Evolutionary conservation across 1,140 invertebrate species (phyloP), one percentile per base, ranked within the genome.

Genomic region (Panulirus ornatus): DNA sequence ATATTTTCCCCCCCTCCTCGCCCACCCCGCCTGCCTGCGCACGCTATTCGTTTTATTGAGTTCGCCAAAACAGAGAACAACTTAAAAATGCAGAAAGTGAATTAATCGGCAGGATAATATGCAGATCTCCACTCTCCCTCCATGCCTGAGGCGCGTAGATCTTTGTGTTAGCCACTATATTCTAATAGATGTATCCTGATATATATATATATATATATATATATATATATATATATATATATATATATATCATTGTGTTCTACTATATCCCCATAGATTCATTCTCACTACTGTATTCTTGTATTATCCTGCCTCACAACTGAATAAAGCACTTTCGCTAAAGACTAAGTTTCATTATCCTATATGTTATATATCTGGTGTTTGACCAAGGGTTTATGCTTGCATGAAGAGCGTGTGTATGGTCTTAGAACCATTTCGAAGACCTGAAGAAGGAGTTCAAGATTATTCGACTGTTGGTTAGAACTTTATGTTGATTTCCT

Each of bases 251-350:
- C 51, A 58, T n/a, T n/a, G n/a, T n/a, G n/a, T n/a, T n/a, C n/a
- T n/a, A n/a, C n/a, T n/a, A 19, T 58, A 58, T 58, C 16, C 51
- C n/a, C n/a, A 19, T 22, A 16, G 51, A 58, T 58, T 58, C 16
- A 19, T 19, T 19, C 1, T 54, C 51, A 19, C 2, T 3, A 58
- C 0, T 58, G 58, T 66, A 66, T 66, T 66, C 58, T 66, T 85
- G 84, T 85, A 75, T 87, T 76, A 87, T 88, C 85, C 63, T 42
- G 38, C 40, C 66, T 42, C 75, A 79, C 85, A 54, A 88, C n/a
- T 44, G 42, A 88, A 79, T 88, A 88, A 79, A 79, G 40, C 85
- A 88, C 85, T 88, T 88, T 88, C 85, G 79, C 51, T 40, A 34
- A 54, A 47, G 40, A 44, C 22, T 42, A 19, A n/a, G 51, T 73